Base-by-base conservation (phyloP, 64 coral and sea anemone species). In the Montipora capricornis region DNA sequence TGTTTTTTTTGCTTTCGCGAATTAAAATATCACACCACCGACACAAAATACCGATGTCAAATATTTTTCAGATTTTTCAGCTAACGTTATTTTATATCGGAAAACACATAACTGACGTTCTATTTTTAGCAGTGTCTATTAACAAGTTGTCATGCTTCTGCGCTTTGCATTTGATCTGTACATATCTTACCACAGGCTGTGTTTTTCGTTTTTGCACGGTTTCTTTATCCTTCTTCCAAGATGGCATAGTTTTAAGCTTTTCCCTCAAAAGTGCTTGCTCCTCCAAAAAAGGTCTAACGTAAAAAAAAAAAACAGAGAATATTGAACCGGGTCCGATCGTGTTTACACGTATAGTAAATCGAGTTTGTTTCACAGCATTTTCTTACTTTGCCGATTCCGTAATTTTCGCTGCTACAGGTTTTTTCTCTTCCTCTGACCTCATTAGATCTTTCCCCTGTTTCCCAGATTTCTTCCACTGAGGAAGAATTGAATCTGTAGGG, bases 151-250 rank as follows among this genome's bases (percentile, higher is more conserved):
- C 37, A 44, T 47, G 12, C 8, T 47, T 47, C 22, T 1, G 8
- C 26, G 9, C 37, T 37, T 37, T 37, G 37, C 37, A 37, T 37
- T 37, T 2, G 37, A 37, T 37, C 37, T 37, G 37, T 37, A 37
- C 37, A 20, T 16, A 77, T 1, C 95, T 70, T 87, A 99, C 98
- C 73, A 99, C 79, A 1, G 98, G 98, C 16, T 99, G 97, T 49
- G 79, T 89, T 96, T 99, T 99, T 49, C 89, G 89, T 80, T 90
- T 96, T 17, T 86, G 82, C 5, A 37, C 37, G 1, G 4, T 29
- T 12, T 94, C 90, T 67, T 89, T 96, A 6, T 96, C 98, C 84
- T 96, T 99, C 19, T 96, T 95, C 98, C 98, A 99, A 68, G 95
- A 87, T 59, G 89, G 90, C 24, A 83, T 80, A 46, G 80, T 89